Evolutionary conservation across 2,888 invertebrate genomes (phyloP), one percentile per base, ranked within the genome.

Genomic region (Idaea biselata): DNA sequence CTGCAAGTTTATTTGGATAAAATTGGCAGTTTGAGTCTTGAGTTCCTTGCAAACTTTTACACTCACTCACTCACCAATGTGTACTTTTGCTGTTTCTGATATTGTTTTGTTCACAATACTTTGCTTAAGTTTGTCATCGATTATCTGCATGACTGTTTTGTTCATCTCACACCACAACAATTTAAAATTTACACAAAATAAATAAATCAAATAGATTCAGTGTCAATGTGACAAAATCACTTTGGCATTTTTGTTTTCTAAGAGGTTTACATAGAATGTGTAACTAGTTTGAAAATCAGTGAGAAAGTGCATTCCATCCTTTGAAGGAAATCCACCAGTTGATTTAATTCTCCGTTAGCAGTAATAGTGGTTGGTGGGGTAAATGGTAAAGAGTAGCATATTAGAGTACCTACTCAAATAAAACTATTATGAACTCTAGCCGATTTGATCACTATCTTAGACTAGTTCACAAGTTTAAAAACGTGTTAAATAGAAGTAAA

Each of bases 101-200:
- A 91, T 31, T 55, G 78, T 81, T 55, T 65, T 75, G 16, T 86
- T 70, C 18, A 80, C 59, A 57, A 87, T 73, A 60, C 71, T 76
- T 73, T 83, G 78, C 70, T 77, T 87, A 17, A 91, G 77, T 74
- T 80, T 84, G 25, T 81, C 73, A 65, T 90, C 88, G 63, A 89
- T 59, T 16, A 78, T 65, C 68, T 86, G 78, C 82, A 87, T 84
- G 62, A 55, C 25, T 25, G 25, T 25, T 64, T 60, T 63, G 60
- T 57, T 56, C 61, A 63, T 31, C 53, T 58, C 3, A 11, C 0
- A 44, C 25, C 5, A 44, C 11, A 44, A 14, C 14, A 44, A 44
- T 44, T 7, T 33, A 5, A 44, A 44, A 44, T 44, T 14, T 14
- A 44, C 44, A 44, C 44, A 44, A 44, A 44, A 14, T 33, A 7